Base-by-base conservation (phyloP, 2,888 invertebrate genomes). In the Lissocephala sabroskyi region DNA sequence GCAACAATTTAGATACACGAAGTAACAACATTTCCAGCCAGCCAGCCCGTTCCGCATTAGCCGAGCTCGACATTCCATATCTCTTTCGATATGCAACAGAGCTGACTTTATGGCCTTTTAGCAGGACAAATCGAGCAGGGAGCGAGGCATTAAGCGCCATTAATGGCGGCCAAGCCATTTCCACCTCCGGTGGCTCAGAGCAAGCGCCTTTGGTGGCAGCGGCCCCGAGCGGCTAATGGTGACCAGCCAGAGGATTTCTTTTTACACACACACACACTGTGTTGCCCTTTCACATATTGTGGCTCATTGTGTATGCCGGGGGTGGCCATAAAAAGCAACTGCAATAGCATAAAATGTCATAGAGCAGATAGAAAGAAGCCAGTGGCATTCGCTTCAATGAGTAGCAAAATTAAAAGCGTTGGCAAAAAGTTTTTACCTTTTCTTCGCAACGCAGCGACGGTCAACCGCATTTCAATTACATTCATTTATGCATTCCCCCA, bases 1-100 rank as follows among this genome's bases (percentile, higher is more conserved):
- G 71, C 71, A 74, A 71, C 71, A 71, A 71, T 74, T 71, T 71
- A 71, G 74, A 65, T 66, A 74, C 56, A 63, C 49, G 46, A 42
- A 48, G 45, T 40, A 36, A 41, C 14, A 42, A 39, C 41, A 48
- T 29, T 28, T 16, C 16, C 10, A 33, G 36, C 26, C 26, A 9
- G 9, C 4, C 11, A 32, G 13, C 30, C 30, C 13, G n/a, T n/a
- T 13, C 35, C 35, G 1, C 56, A 56, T 50, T 56, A 55, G 56
- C 42, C 28, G 37, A 45, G 9, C 41, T 28, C 45, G 43, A 48
- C 45, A 45, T 49, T 49, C 52, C 59, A 56, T 59, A 59, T 56
- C 63, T 59, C 37, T 52, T 65, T 50, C 54, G 70, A 63, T 70
- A 63, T 50, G 56, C 62, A 62, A 13, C 9, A 35, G n/a, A n/a